These are phyloP conservation scores for Ciconia boyciana DNA, from an alignment of 2,113 vertebrate genomes.

Conservation along the genomic window DNA sequence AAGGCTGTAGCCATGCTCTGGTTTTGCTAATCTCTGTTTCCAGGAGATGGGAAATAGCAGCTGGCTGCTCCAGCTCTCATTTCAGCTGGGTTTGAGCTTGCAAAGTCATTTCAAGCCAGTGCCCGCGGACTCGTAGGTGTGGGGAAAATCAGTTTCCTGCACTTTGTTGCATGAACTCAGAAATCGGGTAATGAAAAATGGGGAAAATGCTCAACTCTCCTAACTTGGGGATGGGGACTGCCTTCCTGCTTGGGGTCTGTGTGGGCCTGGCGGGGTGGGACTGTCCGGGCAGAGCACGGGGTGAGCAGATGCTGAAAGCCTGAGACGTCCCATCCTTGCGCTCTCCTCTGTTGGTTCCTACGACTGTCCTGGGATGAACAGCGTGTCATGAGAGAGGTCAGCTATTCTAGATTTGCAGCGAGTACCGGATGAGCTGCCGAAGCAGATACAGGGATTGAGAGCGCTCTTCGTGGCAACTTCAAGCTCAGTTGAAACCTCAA, in stretches of 20 bases:
- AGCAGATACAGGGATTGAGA: neutral
- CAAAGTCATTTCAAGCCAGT: neutral
- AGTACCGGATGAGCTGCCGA: neutral
- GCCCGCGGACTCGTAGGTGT: neutral
- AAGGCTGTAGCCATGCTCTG: neutral
- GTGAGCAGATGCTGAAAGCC: neutral
- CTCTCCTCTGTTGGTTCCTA: neutral
- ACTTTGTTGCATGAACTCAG: neutral
- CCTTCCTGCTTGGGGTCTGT: neutral
- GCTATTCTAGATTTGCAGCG: neutral
- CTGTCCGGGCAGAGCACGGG: neutral
- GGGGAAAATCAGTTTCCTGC: neutral
- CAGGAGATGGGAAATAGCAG: neutral
- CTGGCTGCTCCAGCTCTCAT: neutral
- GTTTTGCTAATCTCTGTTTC: neutral
- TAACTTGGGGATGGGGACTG: no score
- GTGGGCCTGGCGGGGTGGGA: neutral
- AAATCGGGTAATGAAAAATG: neutral
- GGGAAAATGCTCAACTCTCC: neutral
- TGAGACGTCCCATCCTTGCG: accelerated
- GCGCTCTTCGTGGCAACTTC: neutral
- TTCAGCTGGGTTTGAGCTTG: neutral
- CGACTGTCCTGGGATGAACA: neutral
- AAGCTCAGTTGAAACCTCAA: neutral
- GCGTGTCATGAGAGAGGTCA: neutral